Base-by-base conservation (phyloP, 1,140 invertebrate species). In the Eciton burchellii region DNA sequence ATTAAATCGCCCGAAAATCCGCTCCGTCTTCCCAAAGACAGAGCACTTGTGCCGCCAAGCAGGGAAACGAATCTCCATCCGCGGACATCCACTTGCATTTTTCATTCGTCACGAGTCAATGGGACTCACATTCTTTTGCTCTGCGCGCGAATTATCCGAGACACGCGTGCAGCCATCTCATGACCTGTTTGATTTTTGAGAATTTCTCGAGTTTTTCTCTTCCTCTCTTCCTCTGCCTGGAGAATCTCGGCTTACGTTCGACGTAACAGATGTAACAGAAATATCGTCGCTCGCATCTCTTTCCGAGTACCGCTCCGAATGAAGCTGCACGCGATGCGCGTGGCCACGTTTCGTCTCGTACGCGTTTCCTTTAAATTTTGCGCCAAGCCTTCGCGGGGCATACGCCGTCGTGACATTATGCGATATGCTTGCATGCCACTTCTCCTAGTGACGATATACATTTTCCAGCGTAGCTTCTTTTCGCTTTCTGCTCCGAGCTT, bases 1-100 rank as follows among this genome's bases (percentile, higher is more conserved):
- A 83, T 84, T 29, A 82, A 82, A 87, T 87, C 77, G 65, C 12
- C 79, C 81, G 83, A 83, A 83, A 85, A 83, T 62, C 72, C 87
- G 82, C 14, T 87, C 57, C 68, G 57, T 86, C n/a, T n/a, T 76
- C 26, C 71, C 41, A 16, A 77, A 87, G 84, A 87, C 81, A 49
- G 71, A 12, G 62, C 49, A 49, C 71, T 74, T 87, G 71, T 86
- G 85, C 14, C 63, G 14, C 47, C 49, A n/a, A 68, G 0, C 49
- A 26, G 29, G 35, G 24, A 68, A 54, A 70, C 35, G n/a, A 56
- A 43, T 70, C 57, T 26, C 16, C 26, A 3, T 66, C n/a, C 11
- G 16, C 24, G 63, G 35, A 63, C 60, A 29, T 14, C 29, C n/a
- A n/a, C n/a, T 56, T 43, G 9, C 19, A 35, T 19, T 54, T 54